A percentile compares a stretch with the other conserved stretches of the same genome.
phyloP scores from a whole-genome alignment of 1,140 invertebrate genomes.

The Saccostrea cuccullata region DNA sequence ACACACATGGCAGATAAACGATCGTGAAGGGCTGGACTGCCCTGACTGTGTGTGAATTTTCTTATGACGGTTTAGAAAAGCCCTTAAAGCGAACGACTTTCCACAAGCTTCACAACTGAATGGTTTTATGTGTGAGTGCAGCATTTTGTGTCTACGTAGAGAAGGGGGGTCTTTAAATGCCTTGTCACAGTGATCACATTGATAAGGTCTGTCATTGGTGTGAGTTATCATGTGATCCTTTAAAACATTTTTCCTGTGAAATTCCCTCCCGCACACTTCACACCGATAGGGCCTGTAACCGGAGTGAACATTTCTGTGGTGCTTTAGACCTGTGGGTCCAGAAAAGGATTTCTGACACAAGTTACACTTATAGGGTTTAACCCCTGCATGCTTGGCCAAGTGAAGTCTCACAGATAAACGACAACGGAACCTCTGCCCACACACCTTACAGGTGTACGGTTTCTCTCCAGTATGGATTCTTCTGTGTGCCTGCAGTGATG shows the following conservation, averaged over 20 bases:
- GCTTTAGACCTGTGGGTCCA: background rate
- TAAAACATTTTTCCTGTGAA: background rate
- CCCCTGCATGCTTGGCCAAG: conserved; percentile 50
- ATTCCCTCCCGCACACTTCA: background rate
- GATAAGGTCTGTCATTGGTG: background rate
- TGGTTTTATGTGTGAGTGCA: background rate
- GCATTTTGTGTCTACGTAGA: background rate
- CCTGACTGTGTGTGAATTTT: too few relatives aligned
- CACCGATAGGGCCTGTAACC: background rate
- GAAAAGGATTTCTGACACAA: background rate
- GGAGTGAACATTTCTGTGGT: background rate
- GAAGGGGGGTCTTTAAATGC: background rate
- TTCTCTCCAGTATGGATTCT: conserved; percentile 80
- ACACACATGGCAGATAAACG: too few relatives aligned
- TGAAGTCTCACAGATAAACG: conserved; percentile 49
- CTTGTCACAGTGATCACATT: background rate
- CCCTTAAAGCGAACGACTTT: background rate
- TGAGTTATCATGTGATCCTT: background rate
- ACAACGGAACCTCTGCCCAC: conserved; percentile 54
- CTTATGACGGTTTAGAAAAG: too few relatives aligned
- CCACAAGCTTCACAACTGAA: background rate
- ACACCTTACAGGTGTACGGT: conserved; percentile 86
- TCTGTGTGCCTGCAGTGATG: conserved; percentile 52
- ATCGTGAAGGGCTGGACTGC: too few relatives aligned
- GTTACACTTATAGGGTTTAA: background rate